Percentiles rank a stretch among this genome's conserved stretches.
phyloP scores from a whole-genome alignment of 2,797 vertebrate species.

The Characodon lateralis region DNA sequence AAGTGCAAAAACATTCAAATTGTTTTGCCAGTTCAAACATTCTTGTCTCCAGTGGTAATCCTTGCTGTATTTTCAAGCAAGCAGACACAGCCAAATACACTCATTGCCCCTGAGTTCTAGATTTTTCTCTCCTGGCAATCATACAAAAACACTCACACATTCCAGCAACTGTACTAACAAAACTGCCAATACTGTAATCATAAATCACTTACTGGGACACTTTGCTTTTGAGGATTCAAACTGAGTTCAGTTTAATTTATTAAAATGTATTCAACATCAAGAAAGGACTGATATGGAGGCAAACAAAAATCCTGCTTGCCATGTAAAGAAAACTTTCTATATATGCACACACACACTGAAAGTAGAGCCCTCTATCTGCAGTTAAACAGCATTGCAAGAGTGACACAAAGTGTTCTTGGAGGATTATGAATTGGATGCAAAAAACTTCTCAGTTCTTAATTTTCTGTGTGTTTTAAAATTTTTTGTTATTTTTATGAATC shows the following conservation, averaged over 20 bases:
- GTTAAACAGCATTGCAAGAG: neutral
- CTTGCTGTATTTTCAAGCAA: constrained; percentile 44
- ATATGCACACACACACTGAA: neutral
- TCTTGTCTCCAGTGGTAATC: constrained; percentile 31
- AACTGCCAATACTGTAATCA: constrained; percentile 58
- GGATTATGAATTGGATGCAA: neutral
- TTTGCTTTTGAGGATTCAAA: constrained; percentile 38
- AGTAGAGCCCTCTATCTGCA: constrained; percentile 34
- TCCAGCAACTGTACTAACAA: constrained; percentile 66
- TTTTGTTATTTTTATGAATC: neutral
- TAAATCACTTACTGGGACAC: constrained; percentile 39
- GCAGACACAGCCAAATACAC: constrained; percentile 64
- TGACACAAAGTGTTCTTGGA: neutral
- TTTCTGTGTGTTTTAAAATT: neutral
- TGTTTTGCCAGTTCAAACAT: constrained; percentile 8
- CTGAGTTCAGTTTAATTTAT: constrained; percentile 35
- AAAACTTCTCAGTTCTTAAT: neutral
- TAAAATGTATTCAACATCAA: constrained; percentile 36
- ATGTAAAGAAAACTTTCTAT: neutral
- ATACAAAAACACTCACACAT: constrained; percentile 50
- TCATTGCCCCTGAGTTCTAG: constrained; percentile 60
- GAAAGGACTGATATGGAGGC: constrained; percentile 17
- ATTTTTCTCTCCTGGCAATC: constrained; percentile 55
- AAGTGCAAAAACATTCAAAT: constrained; percentile 3
- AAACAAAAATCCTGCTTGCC: constrained; percentile 14